Evolutionary conservation across 2,113 vertebrate species (phyloP).

Genomic region (Nyctereutes procyonoides): DNA sequence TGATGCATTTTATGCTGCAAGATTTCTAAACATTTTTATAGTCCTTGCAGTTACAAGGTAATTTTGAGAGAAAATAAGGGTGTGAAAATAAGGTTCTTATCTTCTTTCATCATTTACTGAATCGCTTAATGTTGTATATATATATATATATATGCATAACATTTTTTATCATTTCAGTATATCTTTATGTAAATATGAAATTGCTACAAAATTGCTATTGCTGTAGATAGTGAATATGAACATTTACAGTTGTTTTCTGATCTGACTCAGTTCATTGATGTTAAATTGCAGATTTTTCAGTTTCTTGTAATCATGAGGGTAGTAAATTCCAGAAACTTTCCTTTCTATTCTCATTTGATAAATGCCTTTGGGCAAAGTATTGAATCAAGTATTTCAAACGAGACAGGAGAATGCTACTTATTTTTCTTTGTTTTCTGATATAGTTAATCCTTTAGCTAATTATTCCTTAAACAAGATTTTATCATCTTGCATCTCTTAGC

Average conservation of each 20-base stretch:
- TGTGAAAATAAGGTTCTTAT: background rate
- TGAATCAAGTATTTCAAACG: background rate
- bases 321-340: background rate
- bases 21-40: background rate
- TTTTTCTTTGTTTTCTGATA: background rate
- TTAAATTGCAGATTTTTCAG: background rate
- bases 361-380: background rate
- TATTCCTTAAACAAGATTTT: background rate
- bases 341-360: background rate
- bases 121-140: background rate
- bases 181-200: background rate
- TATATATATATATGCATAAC: background rate
- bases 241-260: background rate
- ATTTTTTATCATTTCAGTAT: background rate
- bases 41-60: background rate
- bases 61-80: slow-evolving; percentile 28
- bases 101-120: background rate
- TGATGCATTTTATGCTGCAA: background rate
- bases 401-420: background rate
- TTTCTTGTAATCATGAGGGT: background rate
- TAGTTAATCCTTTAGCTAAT: background rate
- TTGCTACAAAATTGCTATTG: background rate
- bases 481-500: background rate
- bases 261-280: background rate
- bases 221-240: background rate